A percentile compares a stretch with the other conserved stretches of the same genome.
Evolutionary conservation across 1,140 invertebrate genomes (phyloP).

Genomic region (Hirudo medicinalis): DNA sequence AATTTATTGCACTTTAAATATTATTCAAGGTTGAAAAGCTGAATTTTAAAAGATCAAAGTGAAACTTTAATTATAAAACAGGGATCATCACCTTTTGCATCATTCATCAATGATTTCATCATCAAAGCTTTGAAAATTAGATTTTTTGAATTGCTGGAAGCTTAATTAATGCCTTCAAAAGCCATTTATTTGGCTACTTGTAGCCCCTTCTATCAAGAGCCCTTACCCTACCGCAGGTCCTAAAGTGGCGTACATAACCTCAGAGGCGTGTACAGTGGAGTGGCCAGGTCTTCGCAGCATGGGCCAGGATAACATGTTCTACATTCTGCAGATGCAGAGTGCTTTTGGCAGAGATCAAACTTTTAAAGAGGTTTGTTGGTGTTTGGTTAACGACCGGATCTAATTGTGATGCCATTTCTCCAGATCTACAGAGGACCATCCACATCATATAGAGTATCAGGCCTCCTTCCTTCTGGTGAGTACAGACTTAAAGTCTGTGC

Average conservation of each 20-base stretch:
- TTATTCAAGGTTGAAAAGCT: too few species aligned
- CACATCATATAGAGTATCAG: conserved; percentile 51
- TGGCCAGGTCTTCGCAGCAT: conserved; percentile 46
- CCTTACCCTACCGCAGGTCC: conserved; percentile 39
- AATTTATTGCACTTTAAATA: too few species aligned
- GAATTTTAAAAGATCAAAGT: too few species aligned
- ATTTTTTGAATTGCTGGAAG: too few species aligned
- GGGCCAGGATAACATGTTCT: conserved; percentile 51
- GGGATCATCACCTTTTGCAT: too few species aligned
- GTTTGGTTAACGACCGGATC: not conserved
- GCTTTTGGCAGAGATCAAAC: conserved; percentile 49
- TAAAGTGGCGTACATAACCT: conserved; percentile 43
- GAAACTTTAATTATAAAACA: too few species aligned
- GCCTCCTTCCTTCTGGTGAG: conserved; percentile 54
- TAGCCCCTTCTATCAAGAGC: not conserved
- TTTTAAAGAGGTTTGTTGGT: conserved; percentile 45
- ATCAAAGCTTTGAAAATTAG: too few species aligned
- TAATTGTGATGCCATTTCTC: conserved; percentile 5
- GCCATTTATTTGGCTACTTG: too few species aligned
- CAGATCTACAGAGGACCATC: conserved; percentile 59
- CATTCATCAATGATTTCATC: too few species aligned
- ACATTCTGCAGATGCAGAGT: conserved; percentile 50
- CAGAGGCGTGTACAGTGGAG: conserved; percentile 44
- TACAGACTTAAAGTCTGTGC: conserved; percentile 61
- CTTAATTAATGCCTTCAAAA: too few species aligned